Evolutionary conservation across 37 sponge, comb jelly and placozoan genomes (phyloP).

Genomic region (Eunapius fragilis): DNA sequence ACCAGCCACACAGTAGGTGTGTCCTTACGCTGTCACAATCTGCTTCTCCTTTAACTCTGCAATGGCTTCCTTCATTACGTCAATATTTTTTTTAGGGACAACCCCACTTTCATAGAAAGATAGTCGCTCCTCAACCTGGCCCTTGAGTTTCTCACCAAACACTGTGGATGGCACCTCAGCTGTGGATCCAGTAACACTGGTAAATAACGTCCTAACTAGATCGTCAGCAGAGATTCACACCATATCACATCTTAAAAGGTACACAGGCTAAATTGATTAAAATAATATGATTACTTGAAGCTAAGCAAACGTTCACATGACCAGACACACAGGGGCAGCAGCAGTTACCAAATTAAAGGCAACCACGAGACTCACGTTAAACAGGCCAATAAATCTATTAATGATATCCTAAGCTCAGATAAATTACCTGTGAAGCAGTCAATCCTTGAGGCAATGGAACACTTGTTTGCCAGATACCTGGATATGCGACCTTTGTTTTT

Average conservation of each 20-base stretch:
- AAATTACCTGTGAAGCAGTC: slow-evolving; percentile 92
- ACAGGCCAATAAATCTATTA: not conserved
- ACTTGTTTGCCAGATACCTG: slow-evolving; percentile 98
- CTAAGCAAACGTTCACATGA: not conserved
- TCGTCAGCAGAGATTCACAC: not conserved
- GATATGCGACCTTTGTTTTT: slow-evolving; percentile 99
- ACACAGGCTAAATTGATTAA: not conserved
- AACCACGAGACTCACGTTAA: not conserved
- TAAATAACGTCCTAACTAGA: not conserved
- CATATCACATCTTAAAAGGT: not conserved
- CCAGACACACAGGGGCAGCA: not conserved
- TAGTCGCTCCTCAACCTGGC: slow-evolving; percentile 96
- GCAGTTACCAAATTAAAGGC: not conserved
- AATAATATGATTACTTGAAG: not conserved
- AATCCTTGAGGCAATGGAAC: slow-evolving; percentile 96
- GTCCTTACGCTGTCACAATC: slow-evolving; percentile 20
- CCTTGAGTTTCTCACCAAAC: slow-evolving; percentile 94
- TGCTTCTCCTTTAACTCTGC: slow-evolving; percentile 55
- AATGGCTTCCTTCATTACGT: slow-evolving; percentile 95
- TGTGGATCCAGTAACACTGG: not conserved
- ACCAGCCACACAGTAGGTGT: not conserved
- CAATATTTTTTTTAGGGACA: slow-evolving; percentile 88
- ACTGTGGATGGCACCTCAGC: slow-evolving; percentile 78
- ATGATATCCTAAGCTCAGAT: not conserved
- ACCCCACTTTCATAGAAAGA: slow-evolving; percentile 94